Evolutionary conservation across 2,888 invertebrate species (phyloP), one percentile per base, ranked within the genome.

Genomic region (Oeneis ivallda): DNA sequence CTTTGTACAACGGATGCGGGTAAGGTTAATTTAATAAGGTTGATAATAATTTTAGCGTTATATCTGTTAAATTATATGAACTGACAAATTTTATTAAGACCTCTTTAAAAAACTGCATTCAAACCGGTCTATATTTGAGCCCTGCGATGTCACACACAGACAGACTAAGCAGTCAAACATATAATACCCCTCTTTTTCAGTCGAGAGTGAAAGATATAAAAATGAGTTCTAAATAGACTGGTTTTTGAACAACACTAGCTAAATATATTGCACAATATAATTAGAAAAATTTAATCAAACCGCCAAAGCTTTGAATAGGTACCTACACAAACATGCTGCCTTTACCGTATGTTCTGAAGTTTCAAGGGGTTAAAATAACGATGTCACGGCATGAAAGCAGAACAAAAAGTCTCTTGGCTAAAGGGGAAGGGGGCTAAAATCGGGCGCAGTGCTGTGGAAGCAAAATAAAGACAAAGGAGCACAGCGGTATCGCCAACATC

Each of bases 401-500:
- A 68, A 71, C 67, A 70, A 69, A 68, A 67, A 64, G 69, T 67
- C 65, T 64, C 64, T 58, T 52, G 53, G 26, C 61, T 61, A 11
- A 61, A 50, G 64, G 61, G 52, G 66, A 34, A 58, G 62, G 53
- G 66, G 66, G 61, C 72, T 68, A 66, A 70, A 66, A 70, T 72
- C 73, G 68, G 70, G 68, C 63, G 70, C 68, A 67, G 68, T 64
- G 71, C 70, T 71, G 67, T 61, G 66, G 64, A 68, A 66, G 71
- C 72, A 67, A 73, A 72, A 72, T 72, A 72, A 74, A 71, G 74
- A 70, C 73, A 69, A 75, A 67, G 71, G 71, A 63, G 66, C 69
- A 69, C 62, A 65, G 70, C 72, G 71, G 74, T 74, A 74, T 72
- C 75, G 72, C 72, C 71, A 68, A 70, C 71, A 72, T 73, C 73